Conservation (phyloP, 2,888 invertebrate genomes). For the Rugalucina vietnamica region DNA sequence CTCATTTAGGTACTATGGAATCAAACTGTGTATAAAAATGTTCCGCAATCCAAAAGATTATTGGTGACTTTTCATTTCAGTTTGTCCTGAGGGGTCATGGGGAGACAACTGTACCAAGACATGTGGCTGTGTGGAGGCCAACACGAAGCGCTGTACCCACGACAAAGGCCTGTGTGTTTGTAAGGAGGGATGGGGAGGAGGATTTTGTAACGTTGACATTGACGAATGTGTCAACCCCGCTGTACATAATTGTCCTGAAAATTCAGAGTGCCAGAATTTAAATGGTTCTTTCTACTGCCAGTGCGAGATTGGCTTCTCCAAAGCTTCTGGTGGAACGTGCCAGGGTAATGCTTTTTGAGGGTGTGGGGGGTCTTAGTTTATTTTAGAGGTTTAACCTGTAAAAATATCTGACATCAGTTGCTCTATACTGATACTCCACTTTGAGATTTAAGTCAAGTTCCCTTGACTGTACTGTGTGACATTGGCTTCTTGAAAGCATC, state of each 20-base stretch:
- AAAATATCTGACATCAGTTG: too few relatives aligned
- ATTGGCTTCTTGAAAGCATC: too few relatives aligned
- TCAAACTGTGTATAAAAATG: too few relatives aligned
- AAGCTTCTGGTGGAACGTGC: conserved; percentile 17
- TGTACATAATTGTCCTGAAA: conserved; percentile 25
- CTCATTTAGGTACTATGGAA: too few relatives aligned
- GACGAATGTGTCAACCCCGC: conserved; percentile 39
- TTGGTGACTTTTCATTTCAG: too few relatives aligned
- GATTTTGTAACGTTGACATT: conserved; percentile 55
- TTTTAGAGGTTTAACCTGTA: too few relatives aligned
- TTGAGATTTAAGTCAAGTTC: too few relatives aligned
- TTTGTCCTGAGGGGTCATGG: conserved; percentile 49
- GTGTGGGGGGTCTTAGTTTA: too few relatives aligned
- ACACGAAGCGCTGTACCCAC: conserved; percentile 38
- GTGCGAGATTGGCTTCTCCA: conserved; percentile 48
- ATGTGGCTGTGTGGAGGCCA: conserved; percentile 34
- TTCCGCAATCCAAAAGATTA: too few relatives aligned
- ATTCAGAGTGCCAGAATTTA: conserved; percentile 45
- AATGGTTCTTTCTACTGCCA: conserved; percentile 46
- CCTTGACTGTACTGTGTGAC: too few relatives aligned
- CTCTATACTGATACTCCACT: too few relatives aligned
- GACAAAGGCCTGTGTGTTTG: conserved; percentile 49
- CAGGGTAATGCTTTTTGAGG: too few relatives aligned
- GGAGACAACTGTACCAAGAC: conserved; percentile 45
- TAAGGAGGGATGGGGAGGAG: conserved; percentile 61